A percentile compares a stretch with the other conserved stretches of the same genome.
Conservation (phyloP, 2,113 vertebrate genomes). For the Pica pica region DNA sequence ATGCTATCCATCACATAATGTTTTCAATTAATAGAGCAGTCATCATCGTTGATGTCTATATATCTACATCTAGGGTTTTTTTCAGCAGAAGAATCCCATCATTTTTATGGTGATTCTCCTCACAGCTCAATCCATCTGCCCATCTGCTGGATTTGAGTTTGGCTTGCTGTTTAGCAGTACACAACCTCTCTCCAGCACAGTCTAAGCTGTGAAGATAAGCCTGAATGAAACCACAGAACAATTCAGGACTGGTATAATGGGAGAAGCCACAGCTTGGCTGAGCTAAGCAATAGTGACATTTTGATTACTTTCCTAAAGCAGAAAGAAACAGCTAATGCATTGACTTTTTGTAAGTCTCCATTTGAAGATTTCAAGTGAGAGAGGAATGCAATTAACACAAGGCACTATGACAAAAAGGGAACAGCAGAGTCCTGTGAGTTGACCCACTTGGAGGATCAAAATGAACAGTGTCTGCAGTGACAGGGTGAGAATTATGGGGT, state of each 20-base stretch:
- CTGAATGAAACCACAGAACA: neutral
- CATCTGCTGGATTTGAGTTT: neutral
- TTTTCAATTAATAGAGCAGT: neutral
- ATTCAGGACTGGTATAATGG: neutral
- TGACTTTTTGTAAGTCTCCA: constrained; percentile 65
- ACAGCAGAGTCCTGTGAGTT: constrained; percentile 61
- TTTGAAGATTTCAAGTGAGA: constrained; percentile 60
- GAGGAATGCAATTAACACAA: constrained; percentile 67
- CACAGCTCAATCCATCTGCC: neutral
- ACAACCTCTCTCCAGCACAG: neutral
- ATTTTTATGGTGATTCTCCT: neutral
- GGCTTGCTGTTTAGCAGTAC: neutral
- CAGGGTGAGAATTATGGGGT: constrained; percentile 66
- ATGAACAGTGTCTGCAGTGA: constrained; percentile 56
- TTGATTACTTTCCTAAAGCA: constrained; percentile 49
- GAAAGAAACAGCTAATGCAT: constrained; percentile 55
- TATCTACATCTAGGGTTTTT: neutral
- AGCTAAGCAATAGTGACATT: constrained; percentile 9
- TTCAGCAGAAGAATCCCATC: neutral
- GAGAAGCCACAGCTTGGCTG: neutral
- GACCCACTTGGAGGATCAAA: constrained; percentile 66
- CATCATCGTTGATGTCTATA: neutral
- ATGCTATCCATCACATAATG: neutral
- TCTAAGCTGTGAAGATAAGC: neutral
- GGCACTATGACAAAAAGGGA: constrained; percentile 59